Evolutionary conservation across 1,140 invertebrate species (phyloP).

Genomic region (Bombyx mandarina): DNA sequence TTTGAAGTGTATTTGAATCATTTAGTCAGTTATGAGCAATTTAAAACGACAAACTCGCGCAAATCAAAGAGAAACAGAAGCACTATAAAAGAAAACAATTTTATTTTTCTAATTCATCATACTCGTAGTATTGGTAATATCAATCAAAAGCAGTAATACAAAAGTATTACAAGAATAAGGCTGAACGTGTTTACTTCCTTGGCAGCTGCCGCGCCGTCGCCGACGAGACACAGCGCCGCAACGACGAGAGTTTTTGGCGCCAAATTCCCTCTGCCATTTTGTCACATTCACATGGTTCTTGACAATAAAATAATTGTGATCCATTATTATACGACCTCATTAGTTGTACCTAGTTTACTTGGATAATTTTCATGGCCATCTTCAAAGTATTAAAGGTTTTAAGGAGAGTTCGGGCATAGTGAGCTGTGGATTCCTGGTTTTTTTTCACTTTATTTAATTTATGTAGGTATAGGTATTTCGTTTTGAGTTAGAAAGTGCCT

Average conservation of each 20-base stretch:
- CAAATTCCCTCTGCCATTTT: constrained; percentile 43
- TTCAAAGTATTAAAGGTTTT: too few species aligned
- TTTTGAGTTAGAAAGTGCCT: too few species aligned
- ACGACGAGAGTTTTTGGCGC: constrained; percentile 36
- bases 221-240: constrained; percentile 10
- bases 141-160: constrained; percentile 17
- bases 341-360: constrained; percentile 3
- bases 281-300: constrained; percentile 45
- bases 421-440: too few species aligned
- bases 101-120: not conserved
- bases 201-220: constrained; percentile 18
- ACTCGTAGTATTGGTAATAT: constrained; percentile 3
- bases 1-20: not conserved
- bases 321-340: constrained; percentile 13
- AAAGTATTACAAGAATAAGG: constrained; percentile 13
- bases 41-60: too few species aligned
- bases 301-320: constrained; percentile 56
- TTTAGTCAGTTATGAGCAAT: not conserved
- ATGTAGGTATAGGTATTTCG: too few species aligned
- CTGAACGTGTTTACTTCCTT: constrained; percentile 17
- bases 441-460: too few species aligned
- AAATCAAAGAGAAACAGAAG: too few species aligned
- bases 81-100: not conserved
- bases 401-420: too few species aligned
- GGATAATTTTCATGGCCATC: too few species aligned